Evolutionary conservation across 2,797 vertebrate species (phyloP), one percentile per base, ranked within the genome.

Genomic region (Amphiprion clarkii): DNA sequence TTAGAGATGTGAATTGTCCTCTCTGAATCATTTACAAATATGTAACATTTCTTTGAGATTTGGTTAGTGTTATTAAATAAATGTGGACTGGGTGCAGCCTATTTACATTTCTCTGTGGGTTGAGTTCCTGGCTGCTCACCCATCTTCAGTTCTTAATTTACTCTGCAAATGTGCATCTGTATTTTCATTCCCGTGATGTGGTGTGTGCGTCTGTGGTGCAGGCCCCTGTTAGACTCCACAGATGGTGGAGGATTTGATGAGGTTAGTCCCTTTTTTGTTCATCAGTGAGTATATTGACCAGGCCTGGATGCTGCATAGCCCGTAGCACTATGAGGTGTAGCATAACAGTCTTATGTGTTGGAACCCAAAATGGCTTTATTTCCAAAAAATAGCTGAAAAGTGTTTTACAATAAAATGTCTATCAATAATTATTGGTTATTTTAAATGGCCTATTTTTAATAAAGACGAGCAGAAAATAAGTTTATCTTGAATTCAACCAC

Each of bases 141-240:
- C 64, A 49, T 53, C 59, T 53, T 77, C 56, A n/a, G 52, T 70
- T 67, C 55, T 54, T 80, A 58, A 86, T 80, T 75, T 83, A 63
- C 33, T 71, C 84, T 78, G 80, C 76, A 85, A 79, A 64, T 80
- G 79, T 85, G 75, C 78, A 64, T 82, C 64, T 84, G 82, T 83
- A 76, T 83, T 85, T 71, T 78, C 69, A 63, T 70, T 80, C 74
- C 79, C 58, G 49, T 70, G 77, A 74, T 62, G 75, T 69, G 77
- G 83, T 74, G 74, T 79, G 87, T 82, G 72, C 77, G 58, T 87
- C 65, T 83, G 70, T 79, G 63, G 74, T 78, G 11, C 9, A 12
- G 64, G 85, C 81, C 88, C 84, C 69, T 81, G 81, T 71, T 84
- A 69, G 81, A 76, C 71, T 63, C 52, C 66, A 79, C 88, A 91